Conservation (phyloP, 1,140 invertebrate genomes). For the Centruroides sculpturatus region DNA sequence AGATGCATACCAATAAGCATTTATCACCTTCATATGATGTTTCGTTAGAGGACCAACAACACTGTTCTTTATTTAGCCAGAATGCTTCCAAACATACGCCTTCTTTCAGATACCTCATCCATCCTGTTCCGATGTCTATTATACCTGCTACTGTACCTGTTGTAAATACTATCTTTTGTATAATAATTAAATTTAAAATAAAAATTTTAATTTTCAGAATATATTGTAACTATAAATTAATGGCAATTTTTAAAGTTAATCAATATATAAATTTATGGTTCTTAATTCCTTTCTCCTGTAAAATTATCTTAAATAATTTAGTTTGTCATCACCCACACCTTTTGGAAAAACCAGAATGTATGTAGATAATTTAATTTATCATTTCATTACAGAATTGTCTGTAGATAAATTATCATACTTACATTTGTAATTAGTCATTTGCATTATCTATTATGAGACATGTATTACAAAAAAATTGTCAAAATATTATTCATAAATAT, state of each 20-base stretch:
- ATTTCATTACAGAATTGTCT: too few relatives aligned
- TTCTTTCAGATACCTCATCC: conserved; percentile 98
- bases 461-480: too few relatives aligned
- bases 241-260: neutral
- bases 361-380: too few relatives aligned
- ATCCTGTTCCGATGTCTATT: conserved; percentile 94
- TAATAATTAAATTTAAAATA: neutral
- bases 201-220: neutral
- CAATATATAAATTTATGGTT: neutral
- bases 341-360: too few relatives aligned
- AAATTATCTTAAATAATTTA: too few relatives aligned
- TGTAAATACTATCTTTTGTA: neutral
- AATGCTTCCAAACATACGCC: conserved; percentile 95
- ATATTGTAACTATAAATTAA: neutral
- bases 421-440: too few relatives aligned
- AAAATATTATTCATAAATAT: too few relatives aligned
- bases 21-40: conserved; percentile 79
- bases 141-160: conserved; percentile 34
- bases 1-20: conserved; percentile 54
- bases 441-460: too few relatives aligned
- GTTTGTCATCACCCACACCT: too few relatives aligned
- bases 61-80: conserved; percentile 98
- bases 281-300: too few relatives aligned
- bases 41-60: conserved; percentile 96
- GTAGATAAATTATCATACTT: too few relatives aligned